Evolutionary conservation across 2,797 vertebrate genomes (phyloP).

Genomic region (Smutsia gigantea): DNA sequence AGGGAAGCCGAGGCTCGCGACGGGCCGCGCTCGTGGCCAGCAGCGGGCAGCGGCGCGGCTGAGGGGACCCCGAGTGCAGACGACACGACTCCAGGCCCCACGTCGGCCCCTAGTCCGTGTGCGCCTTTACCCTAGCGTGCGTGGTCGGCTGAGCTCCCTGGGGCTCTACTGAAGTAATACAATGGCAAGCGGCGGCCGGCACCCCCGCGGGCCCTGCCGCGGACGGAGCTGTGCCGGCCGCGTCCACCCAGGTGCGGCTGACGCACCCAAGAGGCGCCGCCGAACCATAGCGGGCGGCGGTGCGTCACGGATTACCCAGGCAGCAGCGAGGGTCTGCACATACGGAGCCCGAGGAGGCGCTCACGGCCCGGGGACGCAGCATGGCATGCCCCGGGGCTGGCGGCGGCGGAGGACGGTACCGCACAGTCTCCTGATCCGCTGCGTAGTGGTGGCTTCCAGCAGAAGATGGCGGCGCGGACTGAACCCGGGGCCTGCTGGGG

Average conservation of each 20-base stretch:
- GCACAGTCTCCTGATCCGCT: neutral
- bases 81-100: neutral
- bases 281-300: neutral
- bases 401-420: neutral
- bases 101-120: no score
- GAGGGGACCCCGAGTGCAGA: neutral
- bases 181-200: neutral
- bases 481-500: neutral
- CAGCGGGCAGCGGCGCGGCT: neutral
- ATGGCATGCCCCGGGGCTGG: neutral
- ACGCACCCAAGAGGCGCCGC: conserved; percentile 50
- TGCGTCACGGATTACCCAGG: neutral
- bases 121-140: neutral
- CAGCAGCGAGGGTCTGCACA: neutral
- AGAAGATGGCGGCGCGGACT: neutral
- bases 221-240: neutral
- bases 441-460: conserved; percentile 16
- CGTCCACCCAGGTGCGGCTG: conserved; percentile 27
- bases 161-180: neutral
- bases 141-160: neutral
- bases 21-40: neutral
- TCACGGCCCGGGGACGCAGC: neutral
- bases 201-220: no score
- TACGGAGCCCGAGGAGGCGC: neutral
- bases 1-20: neutral